Evolutionary conservation across 2,888 invertebrate species (phyloP), one percentile per base, ranked within the genome.

Genomic region (Caradrina clavipalpis): DNA sequence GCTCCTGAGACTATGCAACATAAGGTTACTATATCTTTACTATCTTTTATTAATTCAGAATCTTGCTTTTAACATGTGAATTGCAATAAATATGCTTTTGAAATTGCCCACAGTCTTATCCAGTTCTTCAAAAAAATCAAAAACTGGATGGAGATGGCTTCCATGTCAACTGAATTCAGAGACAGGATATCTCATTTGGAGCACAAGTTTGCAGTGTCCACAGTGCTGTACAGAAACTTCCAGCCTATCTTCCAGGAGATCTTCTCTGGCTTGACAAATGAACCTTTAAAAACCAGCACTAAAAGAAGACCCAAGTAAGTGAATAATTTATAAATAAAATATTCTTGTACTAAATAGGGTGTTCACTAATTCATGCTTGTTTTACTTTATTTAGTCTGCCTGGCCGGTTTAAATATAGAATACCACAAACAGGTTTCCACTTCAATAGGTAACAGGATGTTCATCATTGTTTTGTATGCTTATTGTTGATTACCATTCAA

Each of bases 121-220:
- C 98, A 99, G 87, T 99, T 99, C 94, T 99, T 99, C 89, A 97
- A 97, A 79, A 99, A 99, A 96, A 99, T 99, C 88, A 98, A 98
- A 90, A 98, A 98, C 88, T 99, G 99, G 99, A 97, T 98, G 73
- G 98, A 99, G 87, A 99, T 99, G 99, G 98, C 98, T 1, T 97
- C 97, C 79, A 97, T 99, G 93, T 97, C 98, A 0, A 97, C 97
- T 83, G 98, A 98, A 69, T 98, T 99, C 89, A 96, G 98, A 73
- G 97, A 97, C 57, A 98, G 98, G 92, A 98, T 99, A 69, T 97
- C 98, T 73, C 97, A 97, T 73, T 93, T 99, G 69, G 98, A 99
- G 88, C 97, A 98, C 68, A 99, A 98, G 89, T 99, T 99, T 96
- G 98, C 98, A 59, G 99, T 99, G 1, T 98, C 99, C 1, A 98